Evolutionary conservation across 2,797 vertebrate genomes (phyloP).

Genomic region (Garrulus glandarius): DNA sequence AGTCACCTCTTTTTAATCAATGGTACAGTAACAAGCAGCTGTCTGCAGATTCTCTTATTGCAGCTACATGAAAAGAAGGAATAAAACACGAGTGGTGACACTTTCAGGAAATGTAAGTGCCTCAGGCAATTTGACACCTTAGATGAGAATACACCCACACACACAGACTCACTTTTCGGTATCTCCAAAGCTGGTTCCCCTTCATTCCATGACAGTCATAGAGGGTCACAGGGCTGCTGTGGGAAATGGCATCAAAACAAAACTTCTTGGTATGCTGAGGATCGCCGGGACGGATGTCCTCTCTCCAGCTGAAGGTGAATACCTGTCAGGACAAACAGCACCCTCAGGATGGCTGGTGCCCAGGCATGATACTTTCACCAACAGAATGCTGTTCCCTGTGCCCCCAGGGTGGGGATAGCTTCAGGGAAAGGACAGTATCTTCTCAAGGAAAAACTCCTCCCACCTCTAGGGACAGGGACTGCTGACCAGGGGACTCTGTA

Average conservation of each 20-base stretch:
- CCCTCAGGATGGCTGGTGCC: background rate
- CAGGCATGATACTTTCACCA: background rate
- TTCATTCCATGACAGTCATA: slow-evolving; percentile 97
- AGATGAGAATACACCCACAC: slow-evolving; percentile 20
- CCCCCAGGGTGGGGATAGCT: background rate
- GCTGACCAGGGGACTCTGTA: background rate
- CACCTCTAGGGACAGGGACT: background rate
- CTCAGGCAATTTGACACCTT: background rate
- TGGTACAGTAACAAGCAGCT: background rate
- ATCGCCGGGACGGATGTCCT: slow-evolving; percentile 91
- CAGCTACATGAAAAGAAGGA: background rate
- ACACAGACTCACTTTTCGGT: slow-evolving; percentile 81
- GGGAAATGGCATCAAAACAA: slow-evolving; percentile 91
- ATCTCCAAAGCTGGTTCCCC: slow-evolving; percentile 96
- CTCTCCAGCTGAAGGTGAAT: slow-evolving; percentile 93
- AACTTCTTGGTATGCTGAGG: slow-evolving; percentile 94
- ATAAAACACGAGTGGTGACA: background rate
- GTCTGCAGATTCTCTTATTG: background rate
- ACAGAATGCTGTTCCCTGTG: background rate
- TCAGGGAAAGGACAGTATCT: background rate
- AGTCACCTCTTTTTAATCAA: background rate
- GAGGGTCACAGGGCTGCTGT: slow-evolving; percentile 90
- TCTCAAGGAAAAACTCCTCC: background rate
- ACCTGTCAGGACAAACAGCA: slow-evolving; percentile 74
- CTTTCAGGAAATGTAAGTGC: background rate